Conservation (phyloP, 1,140 invertebrate species). For the Drosophila asahinai region DNA sequence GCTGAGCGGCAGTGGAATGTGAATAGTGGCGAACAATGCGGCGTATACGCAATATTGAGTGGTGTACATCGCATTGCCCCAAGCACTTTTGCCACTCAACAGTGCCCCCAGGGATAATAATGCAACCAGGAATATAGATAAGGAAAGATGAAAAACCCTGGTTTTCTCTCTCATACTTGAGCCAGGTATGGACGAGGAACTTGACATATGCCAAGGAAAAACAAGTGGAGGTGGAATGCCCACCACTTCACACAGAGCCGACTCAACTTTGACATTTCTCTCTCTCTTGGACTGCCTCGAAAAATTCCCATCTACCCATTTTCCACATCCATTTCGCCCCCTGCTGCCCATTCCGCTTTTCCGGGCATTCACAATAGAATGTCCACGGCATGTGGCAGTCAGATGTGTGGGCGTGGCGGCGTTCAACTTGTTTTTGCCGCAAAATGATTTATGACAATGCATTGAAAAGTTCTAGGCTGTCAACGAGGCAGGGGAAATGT, state of each 20-base stretch:
- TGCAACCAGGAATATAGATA: slow-evolving; percentile 23
- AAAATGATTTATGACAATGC: slow-evolving; percentile 81
- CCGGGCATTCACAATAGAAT: slow-evolving; percentile 41
- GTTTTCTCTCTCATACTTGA: slow-evolving; percentile 19
- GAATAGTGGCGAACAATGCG: slow-evolving; percentile 44
- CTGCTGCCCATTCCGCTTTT: slow-evolving; percentile 1
- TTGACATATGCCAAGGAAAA: slow-evolving; percentile 38
- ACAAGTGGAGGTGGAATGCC: slow-evolving; percentile 37
- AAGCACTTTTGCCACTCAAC: slow-evolving; percentile 31
- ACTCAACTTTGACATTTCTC: slow-evolving; percentile 70
- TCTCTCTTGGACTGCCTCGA: slow-evolving; percentile 16
- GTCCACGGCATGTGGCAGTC: slow-evolving; percentile 57
- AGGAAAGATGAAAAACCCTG: slow-evolving; percentile 13
- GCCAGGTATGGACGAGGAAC: slow-evolving; percentile 25
- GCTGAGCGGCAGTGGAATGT: neutral
- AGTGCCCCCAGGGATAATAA: slow-evolving; percentile 25
- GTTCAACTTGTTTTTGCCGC: slow-evolving; percentile 69
- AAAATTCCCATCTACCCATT: slow-evolving; percentile 4
- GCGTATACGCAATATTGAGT: slow-evolving; percentile 62
- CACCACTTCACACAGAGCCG: slow-evolving; percentile 37
- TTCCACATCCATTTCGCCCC: slow-evolving; percentile 4
- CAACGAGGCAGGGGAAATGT: slow-evolving; percentile 41
- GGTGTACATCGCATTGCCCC: slow-evolving; percentile 7
- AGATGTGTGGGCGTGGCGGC: slow-evolving; percentile 53
- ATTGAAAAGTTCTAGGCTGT: slow-evolving; percentile 67